Conservation (phyloP, 2,113 vertebrate species). For the Serinus canaria region DNA sequence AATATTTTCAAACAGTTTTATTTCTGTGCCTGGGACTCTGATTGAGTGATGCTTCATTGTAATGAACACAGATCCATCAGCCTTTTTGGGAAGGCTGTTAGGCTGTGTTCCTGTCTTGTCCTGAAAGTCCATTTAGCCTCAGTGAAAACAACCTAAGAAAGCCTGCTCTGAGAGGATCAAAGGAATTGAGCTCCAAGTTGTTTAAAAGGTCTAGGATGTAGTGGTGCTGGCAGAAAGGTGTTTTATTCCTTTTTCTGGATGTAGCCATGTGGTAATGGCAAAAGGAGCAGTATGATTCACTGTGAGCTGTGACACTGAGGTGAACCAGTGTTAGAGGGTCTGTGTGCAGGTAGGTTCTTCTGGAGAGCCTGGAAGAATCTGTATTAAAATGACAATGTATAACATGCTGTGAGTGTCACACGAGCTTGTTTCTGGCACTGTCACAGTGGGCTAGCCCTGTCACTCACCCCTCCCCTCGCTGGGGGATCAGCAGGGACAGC, state of each 20-base stretch:
- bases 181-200: not conserved
- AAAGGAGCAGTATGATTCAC: not conserved
- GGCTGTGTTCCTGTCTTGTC: not conserved
- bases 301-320: not conserved
- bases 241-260: not conserved
- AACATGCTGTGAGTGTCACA: not conserved
- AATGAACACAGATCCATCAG: not conserved
- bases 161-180: not conserved
- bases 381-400: not conserved
- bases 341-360: not conserved
- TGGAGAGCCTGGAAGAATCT: not conserved
- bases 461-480: not conserved
- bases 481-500: constrained; percentile 48
- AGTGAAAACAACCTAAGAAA: not conserved
- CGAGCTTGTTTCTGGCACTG: not conserved
- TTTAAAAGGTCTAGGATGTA: not conserved
- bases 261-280: not conserved
- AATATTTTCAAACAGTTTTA: not conserved
- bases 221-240: not conserved
- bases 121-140: not conserved
- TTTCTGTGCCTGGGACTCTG: not conserved
- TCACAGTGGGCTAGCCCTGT: not conserved
- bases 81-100: not conserved
- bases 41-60: not conserved
- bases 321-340: not conserved